Evolutionary conservation across 2,888 invertebrate genomes (phyloP).

Genomic region (Dynastes grantii): DNA sequence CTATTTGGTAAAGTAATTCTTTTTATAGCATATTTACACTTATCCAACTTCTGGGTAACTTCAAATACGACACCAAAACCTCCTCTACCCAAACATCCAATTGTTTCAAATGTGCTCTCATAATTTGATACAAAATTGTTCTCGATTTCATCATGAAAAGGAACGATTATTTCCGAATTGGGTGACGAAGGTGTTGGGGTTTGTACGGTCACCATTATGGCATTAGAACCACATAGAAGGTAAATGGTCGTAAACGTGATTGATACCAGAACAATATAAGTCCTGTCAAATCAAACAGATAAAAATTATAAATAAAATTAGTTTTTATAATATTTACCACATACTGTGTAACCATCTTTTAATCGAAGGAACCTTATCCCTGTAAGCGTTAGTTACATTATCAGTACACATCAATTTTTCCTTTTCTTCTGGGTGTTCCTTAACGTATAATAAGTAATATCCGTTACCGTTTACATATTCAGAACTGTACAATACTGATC

Average conservation of each 20-base stretch:
- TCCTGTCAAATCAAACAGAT: background rate
- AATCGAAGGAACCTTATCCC: background rate
- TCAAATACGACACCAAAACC: conserved; percentile 98
- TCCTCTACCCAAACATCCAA: conserved; percentile 88
- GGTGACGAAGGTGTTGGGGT: background rate
- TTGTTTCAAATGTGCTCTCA: conserved; percentile 86
- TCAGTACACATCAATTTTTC: conserved; percentile 59
- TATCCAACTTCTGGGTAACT: conserved; percentile 94
- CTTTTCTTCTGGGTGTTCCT: conserved; percentile 67
- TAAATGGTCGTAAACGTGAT: background rate
- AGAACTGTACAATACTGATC: conserved; percentile 83
- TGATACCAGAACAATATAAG: background rate
- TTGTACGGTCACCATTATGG: background rate
- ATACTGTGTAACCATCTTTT: background rate
- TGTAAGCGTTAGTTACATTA: conserved; percentile 55
- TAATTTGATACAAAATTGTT: conserved; percentile 78
- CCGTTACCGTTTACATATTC: conserved; percentile 85
- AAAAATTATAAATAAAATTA: no score
- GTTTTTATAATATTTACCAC: background rate
- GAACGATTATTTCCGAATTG: background rate
- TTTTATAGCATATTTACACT: conserved; percentile 95
- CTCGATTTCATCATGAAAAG: background rate
- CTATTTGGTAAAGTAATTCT: conserved; percentile 88
- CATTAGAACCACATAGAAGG: background rate
- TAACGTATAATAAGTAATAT: conserved; percentile 80